Evolutionary conservation across 1,140 invertebrate species (phyloP).

Genomic region (Brachionus manjavacas): DNA sequence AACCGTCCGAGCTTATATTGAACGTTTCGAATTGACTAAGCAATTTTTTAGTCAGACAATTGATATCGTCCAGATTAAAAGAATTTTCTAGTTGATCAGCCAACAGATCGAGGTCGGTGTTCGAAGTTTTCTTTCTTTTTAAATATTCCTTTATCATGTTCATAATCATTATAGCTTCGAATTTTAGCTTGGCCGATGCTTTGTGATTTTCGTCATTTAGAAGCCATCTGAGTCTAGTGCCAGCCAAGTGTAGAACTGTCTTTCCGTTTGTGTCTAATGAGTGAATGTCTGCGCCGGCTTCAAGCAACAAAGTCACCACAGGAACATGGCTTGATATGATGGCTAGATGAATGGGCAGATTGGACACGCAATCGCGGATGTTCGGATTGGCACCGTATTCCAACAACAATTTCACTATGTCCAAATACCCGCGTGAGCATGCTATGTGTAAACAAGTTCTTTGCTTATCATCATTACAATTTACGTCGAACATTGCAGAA

Average conservation of each 20-base stretch:
- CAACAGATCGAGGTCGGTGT: conserved; percentile 36
- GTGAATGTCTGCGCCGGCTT: conserved; percentile 12
- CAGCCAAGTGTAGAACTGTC: conserved; percentile 32
- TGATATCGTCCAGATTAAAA: conserved; percentile 43
- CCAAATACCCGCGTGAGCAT: not conserved
- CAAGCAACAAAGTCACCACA: conserved; percentile 28
- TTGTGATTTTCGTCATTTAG: conserved; percentile 23
- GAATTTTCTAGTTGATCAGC: conserved; percentile 24
- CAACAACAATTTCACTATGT: not conserved
- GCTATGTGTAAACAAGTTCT: conserved; percentile 37
- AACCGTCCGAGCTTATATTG: conserved; percentile 15
- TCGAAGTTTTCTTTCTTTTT: conserved; percentile 38
- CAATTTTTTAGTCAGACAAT: conserved; percentile 42
- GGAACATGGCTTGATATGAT: conserved; percentile 31
- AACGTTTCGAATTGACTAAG: conserved; percentile 43
- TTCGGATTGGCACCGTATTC: conserved; percentile 37
- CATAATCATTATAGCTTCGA: conserved; percentile 32
- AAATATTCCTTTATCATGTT: conserved; percentile 43
- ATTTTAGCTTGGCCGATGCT: conserved; percentile 15
- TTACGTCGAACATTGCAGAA: not conserved
- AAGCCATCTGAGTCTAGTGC: conserved; percentile 24
- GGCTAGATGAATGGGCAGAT: conserved; percentile 38
- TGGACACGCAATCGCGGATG: conserved; percentile 13
- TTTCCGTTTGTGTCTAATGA: conserved; percentile 27
- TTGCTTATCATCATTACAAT: conserved; percentile 31